A percentile compares a stretch with the other conserved stretches of the same genome.
phyloP scores from a whole-genome alignment of 2,113 vertebrate genomes.

The Fulmarus glacialis region DNA sequence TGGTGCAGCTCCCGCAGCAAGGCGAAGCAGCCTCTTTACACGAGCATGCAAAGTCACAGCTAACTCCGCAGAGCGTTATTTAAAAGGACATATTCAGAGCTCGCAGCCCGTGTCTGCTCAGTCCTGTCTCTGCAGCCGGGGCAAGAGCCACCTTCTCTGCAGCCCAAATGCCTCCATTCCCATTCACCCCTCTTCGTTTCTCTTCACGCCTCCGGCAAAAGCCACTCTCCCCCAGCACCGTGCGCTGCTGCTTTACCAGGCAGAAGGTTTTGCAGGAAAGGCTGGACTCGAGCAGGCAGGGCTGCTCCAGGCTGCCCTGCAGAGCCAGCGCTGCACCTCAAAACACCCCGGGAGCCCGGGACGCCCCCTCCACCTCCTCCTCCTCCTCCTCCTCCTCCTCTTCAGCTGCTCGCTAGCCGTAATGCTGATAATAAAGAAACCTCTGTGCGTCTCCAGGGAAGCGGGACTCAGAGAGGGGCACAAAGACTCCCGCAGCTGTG shows the following conservation, averaged over 20 bases:
- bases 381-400: not conserved
- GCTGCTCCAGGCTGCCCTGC: not conserved
- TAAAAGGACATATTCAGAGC: fast-evolving
- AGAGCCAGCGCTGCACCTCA: not conserved
- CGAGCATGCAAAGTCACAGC: fast-evolving
- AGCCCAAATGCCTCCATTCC: fast-evolving
- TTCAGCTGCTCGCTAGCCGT: not conserved
- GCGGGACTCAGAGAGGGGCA: constrained; percentile 51
- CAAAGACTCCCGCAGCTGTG: constrained; percentile 81
- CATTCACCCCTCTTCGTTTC: fast-evolving
- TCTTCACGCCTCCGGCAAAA: not conserved
- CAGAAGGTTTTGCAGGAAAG: not conserved
- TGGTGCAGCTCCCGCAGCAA: not conserved
- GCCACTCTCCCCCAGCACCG: fast-evolving
- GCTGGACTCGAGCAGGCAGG: not conserved
- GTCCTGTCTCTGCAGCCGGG: not conserved
- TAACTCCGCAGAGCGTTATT: not conserved
- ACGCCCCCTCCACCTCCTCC: not conserved
- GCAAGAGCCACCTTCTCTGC: not conserved
- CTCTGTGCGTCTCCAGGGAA: constrained; percentile 78
- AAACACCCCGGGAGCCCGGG: not conserved
- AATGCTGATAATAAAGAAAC: constrained; percentile 58
- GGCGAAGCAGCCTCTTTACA: not conserved
- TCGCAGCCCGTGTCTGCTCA: fast-evolving
- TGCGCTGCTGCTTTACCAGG: fast-evolving